These are phyloP conservation scores for Thera obeliscata DNA, from an alignment of 2,888 invertebrate genomes.

Conservation along the genomic window DNA sequence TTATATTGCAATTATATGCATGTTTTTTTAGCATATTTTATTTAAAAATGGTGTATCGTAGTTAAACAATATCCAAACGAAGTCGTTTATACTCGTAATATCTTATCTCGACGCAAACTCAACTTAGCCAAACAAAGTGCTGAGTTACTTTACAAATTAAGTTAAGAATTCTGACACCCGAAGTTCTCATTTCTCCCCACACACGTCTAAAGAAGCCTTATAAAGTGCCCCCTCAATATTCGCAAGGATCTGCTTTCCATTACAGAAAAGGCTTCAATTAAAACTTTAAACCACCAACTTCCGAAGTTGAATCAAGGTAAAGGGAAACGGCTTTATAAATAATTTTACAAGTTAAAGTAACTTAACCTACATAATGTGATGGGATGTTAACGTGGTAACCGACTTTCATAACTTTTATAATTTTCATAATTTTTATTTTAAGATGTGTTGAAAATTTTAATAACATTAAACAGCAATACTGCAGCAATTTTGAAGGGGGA, in stretches of 20 bases:
- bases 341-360: constrained; percentile 1
- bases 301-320: constrained; percentile 25
- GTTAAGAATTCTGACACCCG: constrained; percentile 25
- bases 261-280: constrained; percentile 39
- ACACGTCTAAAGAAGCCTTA: constrained; percentile 29
- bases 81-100: background rate
- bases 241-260: constrained; percentile 30
- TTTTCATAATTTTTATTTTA: no score
- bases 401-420: background rate
- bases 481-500: no score
- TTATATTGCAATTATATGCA: no score
- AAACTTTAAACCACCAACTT: constrained; percentile 36
- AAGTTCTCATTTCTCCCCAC: constrained; percentile 20
- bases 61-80: background rate
- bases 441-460: no score
- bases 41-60: no score
- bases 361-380: background rate
- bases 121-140: constrained; percentile 1
- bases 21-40: no score
- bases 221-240: constrained; percentile 31
- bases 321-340: constrained; percentile 14
- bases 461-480: no score
- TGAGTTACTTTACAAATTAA: constrained; percentile 17
- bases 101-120: background rate
- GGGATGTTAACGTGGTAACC: background rate